A percentile compares a stretch with the other conserved stretches of the same genome.
These are phyloP conservation scores for Solenopsis invicta DNA, from an alignment of 1,140 invertebrate genomes.

Conservation along the genomic window DNA sequence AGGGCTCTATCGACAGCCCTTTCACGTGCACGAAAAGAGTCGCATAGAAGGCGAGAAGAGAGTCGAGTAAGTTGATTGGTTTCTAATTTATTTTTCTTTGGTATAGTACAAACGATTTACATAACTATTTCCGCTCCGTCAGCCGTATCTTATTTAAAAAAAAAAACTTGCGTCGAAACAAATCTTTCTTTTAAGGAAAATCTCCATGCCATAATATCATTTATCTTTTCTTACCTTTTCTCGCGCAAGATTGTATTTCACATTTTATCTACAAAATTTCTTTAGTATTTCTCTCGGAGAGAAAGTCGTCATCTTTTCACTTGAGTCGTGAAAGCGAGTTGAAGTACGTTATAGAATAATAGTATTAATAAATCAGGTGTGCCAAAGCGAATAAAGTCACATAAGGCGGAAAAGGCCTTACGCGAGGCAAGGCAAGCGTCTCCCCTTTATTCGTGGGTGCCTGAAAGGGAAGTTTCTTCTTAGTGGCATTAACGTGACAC, in stretches of 20 bases:
- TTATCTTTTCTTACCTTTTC: conserved; percentile 24
- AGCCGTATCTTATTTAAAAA: neutral
- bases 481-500: conserved; percentile 44
- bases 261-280: conserved; percentile 34
- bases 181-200: neutral
- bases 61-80: conserved; percentile 59
- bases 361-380: conserved; percentile 49
- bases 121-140: neutral
- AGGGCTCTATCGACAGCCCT: conserved; percentile 85
- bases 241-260: conserved; percentile 15
- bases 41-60: conserved; percentile 85
- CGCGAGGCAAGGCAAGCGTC: neutral
- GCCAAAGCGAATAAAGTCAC: conserved; percentile 38
- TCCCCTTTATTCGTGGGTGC: conserved; percentile 39
- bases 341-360: conserved; percentile 46
- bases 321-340: neutral
- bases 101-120: neutral
- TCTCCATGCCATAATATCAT: conserved; percentile 9
- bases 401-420: conserved; percentile 23
- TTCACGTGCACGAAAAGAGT: conserved; percentile 89
- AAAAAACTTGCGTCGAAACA: neutral
- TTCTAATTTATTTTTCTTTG: conserved; percentile 1
- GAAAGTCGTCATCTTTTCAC: conserved; percentile 12
- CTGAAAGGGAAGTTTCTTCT: conserved; percentile 26
- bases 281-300: conserved; percentile 6